phyloP scores from a whole-genome alignment of 2,888 invertebrate species.

The Sialis lutaria region DNA sequence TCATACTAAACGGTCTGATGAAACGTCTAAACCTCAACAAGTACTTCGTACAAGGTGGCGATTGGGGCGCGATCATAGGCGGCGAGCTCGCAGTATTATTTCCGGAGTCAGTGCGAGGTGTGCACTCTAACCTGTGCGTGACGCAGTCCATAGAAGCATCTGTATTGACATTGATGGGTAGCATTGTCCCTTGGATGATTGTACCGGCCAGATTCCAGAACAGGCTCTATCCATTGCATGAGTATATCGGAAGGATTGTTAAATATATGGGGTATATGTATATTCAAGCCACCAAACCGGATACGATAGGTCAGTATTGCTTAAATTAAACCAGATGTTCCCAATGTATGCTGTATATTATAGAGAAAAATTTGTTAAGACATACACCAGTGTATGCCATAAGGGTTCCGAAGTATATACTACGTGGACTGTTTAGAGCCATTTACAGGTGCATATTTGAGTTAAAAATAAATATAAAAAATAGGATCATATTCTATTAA shows the following conservation, averaged over 20 bases:
- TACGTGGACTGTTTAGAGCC: no score
- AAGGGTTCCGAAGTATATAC: no score
- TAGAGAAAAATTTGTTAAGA: no score
- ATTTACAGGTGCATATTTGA: no score
- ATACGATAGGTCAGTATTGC: slow-evolving; percentile 48
- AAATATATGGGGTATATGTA: slow-evolving; percentile 49
- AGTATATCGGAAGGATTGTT: slow-evolving; percentile 23
- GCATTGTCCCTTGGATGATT: slow-evolving; percentile 36
- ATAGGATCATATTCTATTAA: no score
- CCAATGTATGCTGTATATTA: no score
- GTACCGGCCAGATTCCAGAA: slow-evolving; percentile 31
- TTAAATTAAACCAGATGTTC: no score
- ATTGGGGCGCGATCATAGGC: slow-evolving; percentile 60
- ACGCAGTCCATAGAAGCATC: slow-evolving; percentile 16
- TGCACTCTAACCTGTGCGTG: slow-evolving; percentile 44
- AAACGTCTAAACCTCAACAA: slow-evolving; percentile 42
- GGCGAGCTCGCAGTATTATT: slow-evolving; percentile 42
- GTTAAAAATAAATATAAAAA: no score
- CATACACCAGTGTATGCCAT: no score
- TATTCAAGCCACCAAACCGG: slow-evolving; percentile 75
- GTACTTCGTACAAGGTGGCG: slow-evolving; percentile 62
- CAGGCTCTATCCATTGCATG: slow-evolving; percentile 31
- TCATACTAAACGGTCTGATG: slow-evolving; percentile 51
- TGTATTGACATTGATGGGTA: slow-evolving; percentile 25
- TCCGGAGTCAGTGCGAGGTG: slow-evolving; percentile 35